These are phyloP conservation scores for Muraenolepis orangiensis DNA, from an alignment of 2,797 vertebrate genomes.

Conservation along the genomic window DNA sequence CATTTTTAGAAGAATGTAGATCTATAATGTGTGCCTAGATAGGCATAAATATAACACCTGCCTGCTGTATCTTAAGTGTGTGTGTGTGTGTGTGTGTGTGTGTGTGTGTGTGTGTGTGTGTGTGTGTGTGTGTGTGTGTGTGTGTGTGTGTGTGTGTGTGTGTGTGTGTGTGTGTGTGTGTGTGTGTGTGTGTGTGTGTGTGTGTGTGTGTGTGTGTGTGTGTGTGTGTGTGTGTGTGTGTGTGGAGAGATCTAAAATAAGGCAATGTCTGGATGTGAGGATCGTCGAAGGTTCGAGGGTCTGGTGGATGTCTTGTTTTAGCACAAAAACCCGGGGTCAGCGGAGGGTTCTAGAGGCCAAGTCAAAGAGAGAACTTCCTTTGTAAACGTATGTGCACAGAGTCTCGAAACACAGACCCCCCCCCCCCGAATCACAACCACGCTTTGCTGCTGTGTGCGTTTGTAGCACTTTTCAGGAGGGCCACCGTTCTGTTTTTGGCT, in stretches of 20 bases:
- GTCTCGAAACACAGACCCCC: not conserved
- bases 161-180: too few species aligned
- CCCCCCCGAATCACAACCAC: not conserved
- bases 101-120: too few species aligned
- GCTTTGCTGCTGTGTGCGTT: not conserved
- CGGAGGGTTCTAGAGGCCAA: not conserved
- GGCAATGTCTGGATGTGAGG: not conserved
- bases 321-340: not conserved
- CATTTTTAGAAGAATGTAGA: constrained; percentile 18
- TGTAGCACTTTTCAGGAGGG: constrained; percentile 15
- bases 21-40: constrained; percentile 16
- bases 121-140: too few species aligned
- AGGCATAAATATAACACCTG: constrained; percentile 6
- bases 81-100: too few species aligned
- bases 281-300: not conserved
- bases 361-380: not conserved
- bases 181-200: too few species aligned
- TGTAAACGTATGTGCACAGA: not conserved
- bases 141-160: too few species aligned
- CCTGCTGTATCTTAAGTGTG: constrained; percentile 8
- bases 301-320: not conserved
- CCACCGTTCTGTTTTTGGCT: constrained; percentile 32
- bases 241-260: too few species aligned
- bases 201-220: too few species aligned
- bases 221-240: too few species aligned